These are phyloP conservation scores for Plodia interpunctella DNA, from an alignment of 1,140 invertebrate species.

Conservation along the genomic window DNA sequence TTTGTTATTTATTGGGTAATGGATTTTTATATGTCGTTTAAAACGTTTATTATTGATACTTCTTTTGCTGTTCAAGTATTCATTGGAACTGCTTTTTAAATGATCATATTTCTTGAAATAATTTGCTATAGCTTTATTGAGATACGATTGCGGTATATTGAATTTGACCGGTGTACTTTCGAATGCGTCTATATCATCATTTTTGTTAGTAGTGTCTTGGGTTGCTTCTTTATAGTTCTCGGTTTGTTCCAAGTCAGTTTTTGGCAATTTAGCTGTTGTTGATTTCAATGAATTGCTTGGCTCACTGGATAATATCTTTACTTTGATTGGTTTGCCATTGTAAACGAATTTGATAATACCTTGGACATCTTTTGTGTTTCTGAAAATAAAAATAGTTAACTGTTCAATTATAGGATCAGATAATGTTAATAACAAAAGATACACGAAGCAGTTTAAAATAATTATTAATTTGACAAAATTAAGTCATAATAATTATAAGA, in stretches of 20 bases:
- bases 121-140: slow-evolving; percentile 38
- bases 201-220: slow-evolving; percentile 3
- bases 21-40: slow-evolving; percentile 49
- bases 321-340: slow-evolving; percentile 45
- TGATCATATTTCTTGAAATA: slow-evolving; percentile 35
- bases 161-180: not conserved
- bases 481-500: no score
- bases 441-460: no score
- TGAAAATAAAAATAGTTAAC: slow-evolving; percentile 25
- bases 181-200: not conserved
- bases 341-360: slow-evolving; percentile 49
- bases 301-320: slow-evolving; percentile 22
- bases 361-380: slow-evolving; percentile 31
- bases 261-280: not conserved
- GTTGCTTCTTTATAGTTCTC: slow-evolving; percentile 1
- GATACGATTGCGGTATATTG: slow-evolving; percentile 16
- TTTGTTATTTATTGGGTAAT: not conserved
- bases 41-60: slow-evolving; percentile 32
- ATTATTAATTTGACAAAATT: no score
- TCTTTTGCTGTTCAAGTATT: slow-evolving; percentile 15
- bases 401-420: no score
- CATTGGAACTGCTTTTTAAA: slow-evolving; percentile 15
- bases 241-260: not conserved
- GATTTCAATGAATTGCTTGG: not conserved
- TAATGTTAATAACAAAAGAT: no score